These are phyloP conservation scores for Bombus waltoni DNA, from an alignment of 1,140 invertebrate genomes.

Conservation along the genomic window DNA sequence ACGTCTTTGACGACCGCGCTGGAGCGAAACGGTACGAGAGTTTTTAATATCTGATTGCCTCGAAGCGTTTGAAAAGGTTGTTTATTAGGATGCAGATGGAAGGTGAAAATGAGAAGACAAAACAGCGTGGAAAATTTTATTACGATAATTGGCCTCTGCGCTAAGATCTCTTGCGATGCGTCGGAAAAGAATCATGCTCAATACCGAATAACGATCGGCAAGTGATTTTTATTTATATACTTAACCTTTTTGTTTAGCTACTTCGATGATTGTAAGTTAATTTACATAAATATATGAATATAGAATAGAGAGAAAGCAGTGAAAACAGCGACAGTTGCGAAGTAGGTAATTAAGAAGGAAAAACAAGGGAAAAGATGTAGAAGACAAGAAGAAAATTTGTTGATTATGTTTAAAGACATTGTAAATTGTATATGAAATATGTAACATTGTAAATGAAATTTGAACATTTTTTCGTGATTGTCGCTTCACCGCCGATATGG, in stretches of 20 bases:
- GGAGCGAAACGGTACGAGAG: not conserved
- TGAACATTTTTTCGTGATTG: not conserved
- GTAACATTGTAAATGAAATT: too few relatives aligned
- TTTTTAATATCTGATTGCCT: not conserved
- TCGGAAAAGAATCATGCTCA: not conserved
- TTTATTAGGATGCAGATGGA: not conserved
- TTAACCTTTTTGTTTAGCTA: rapidly evolving
- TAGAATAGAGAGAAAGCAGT: not conserved
- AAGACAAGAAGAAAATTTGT: not conserved
- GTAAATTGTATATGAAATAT: too few relatives aligned
- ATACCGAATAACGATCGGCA: not conserved
- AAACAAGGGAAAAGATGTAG: not conserved
- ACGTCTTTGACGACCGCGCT: not conserved
- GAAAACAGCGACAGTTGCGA: not conserved
- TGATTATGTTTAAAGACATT: not conserved
- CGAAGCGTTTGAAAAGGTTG: not conserved
- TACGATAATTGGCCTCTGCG: not conserved
- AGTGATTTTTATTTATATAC: not conserved
- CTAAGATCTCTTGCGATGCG: not conserved
- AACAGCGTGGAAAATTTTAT: not conserved
- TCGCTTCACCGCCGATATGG: not conserved
- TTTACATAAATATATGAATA: not conserved
- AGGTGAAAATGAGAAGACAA: not conserved
- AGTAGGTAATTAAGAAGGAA: not conserved
- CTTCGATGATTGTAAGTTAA: not conserved